phyloP scores from a whole-genome alignment of 1,140 invertebrate genomes.

The Dolichoris vasculosae region DNA sequence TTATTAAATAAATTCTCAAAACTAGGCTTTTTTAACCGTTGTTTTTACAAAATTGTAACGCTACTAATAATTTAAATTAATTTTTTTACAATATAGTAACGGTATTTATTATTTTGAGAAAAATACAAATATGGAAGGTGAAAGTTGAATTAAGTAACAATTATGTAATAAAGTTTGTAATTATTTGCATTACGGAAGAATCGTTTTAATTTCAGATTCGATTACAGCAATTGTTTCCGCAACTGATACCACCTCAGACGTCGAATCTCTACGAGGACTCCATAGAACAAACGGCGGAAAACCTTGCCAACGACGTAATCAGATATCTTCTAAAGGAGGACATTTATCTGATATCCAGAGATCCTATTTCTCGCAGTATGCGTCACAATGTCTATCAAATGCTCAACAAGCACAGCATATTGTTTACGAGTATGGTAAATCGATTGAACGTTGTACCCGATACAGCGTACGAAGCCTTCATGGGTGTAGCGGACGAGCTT shows the following conservation, averaged over 20 bases:
- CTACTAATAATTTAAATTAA: no score
- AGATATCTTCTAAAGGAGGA: slow-evolving; percentile 72
- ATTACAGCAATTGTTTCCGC: slow-evolving; percentile 70
- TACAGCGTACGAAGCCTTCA: slow-evolving; percentile 76
- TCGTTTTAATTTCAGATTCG: slow-evolving; percentile 63
- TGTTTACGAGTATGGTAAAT: slow-evolving; percentile 79
- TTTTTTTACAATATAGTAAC: no score
- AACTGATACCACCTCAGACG: slow-evolving; percentile 61
- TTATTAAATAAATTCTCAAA: no score
- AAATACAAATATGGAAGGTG: not conserved
- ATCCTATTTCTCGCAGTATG: slow-evolving; percentile 71
- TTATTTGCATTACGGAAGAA: not conserved
- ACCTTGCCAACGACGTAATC: slow-evolving; percentile 70
- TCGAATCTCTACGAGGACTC: slow-evolving; percentile 66
- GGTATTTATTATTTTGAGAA: slow-evolving; percentile 15
- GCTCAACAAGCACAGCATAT: slow-evolving; percentile 77
- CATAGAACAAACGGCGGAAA: slow-evolving; percentile 68
- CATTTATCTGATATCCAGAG: slow-evolving; percentile 70
- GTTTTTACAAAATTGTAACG: no score
- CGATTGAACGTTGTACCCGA: slow-evolving; percentile 75
- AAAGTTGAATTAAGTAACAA: not conserved
- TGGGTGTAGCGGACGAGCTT: slow-evolving; percentile 77
- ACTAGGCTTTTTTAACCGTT: no score
- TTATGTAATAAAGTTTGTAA: not conserved
- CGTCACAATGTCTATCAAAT: slow-evolving; percentile 74